Base-by-base conservation (phyloP, 1,140 invertebrate genomes). In the Drosophila tani region DNA sequence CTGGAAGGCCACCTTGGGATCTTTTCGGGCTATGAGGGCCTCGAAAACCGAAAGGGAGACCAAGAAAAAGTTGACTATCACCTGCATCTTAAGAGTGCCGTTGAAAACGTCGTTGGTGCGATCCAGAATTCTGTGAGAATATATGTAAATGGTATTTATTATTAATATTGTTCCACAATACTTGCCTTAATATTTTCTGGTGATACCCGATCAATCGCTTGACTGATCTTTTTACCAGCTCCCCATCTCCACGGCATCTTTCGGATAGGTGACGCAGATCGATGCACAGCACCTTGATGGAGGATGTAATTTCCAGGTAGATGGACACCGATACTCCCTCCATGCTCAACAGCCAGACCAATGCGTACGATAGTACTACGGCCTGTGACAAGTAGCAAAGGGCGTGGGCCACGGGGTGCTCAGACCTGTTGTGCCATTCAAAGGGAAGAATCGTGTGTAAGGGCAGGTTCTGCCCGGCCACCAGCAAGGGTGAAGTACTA, bases 31-130 rank as follows among this genome's bases (percentile, higher is more conserved):
- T 0, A 65, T 62, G 0, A 85, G 7, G 0, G 82, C 50, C 35
- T 60, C 55, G 2, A 86, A 75, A 6, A 81, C 60, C 1, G 79
- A 79, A 6, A 86, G 15, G 1, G 75, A 68, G 1, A 86, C 64
- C 35, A 82, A n/a, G 0, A 67, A 19, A 8, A 82, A 76, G 14
- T 56, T 51, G 0, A 55, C 29, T 0, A 57, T 9, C 43, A 85
- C 51, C 27, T 82, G 83, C 66, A 65, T 82, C 6, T 79, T 75
- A 3, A 79, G 43, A 6, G 82, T 70, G 3, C n/a, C 53, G 24
- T 65, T 66, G 24, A 85, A 82, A 0, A 81, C 63, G 2, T 53
- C n/a, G 24, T 85, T 86, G 12, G 46, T 55, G n/a, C 53, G 64
- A n/a, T 70, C 32, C 7, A 86, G 47, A 19, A 71, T 38, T 9